Base-by-base conservation (phyloP, 2,888 invertebrate genomes). In the Plagodis pulveraria region DNA sequence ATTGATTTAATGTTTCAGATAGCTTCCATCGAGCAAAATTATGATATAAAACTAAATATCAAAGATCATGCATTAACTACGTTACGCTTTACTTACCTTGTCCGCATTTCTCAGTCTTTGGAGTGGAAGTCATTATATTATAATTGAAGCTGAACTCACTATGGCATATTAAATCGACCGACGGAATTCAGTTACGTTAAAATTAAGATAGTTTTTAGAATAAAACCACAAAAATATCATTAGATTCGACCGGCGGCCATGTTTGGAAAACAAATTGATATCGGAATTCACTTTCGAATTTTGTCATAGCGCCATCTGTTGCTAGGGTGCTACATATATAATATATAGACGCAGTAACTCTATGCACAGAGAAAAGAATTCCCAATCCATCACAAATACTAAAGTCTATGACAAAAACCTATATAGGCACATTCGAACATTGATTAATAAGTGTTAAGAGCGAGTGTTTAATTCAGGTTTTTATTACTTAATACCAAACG, bases 51-150 rank as follows among this genome's bases (percentile, higher is more conserved):
- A 11, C 35, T 43, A 51, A 56, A 64, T 58, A 62, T 41, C 60
- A 65, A 60, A 57, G 61, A 43, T 43, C 22, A 22, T 2, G 22
- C 22, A 22, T 22, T 22, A 22, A 52, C 63, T 76, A 72, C 70
- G 76, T 76, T 78, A 80, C 65, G 76, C 73, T 69, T 78, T 76
- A 71, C 90, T 87, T 85, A 92, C 91, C 91, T 81, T 87, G 90
- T 75, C 87, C 89, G 73, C 84, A 89, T 91, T 88, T 91, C 66
- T 91, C 92, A 81, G 91, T 84, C 87, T 91, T 91, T 71, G 91
- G 91, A 79, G 91, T 92, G 69, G 92, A 92, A 87, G 87, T 91
- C 92, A 92, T 92, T 79, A 73, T 86, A 92, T 92, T 79, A 73
- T 86, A 80, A 68, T 70, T 71, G 65, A 73, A 58, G 71, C 71